phyloP scores from a whole-genome alignment of 2,797 vertebrate genomes.

The Lindbergichthys nudifrons region DNA sequence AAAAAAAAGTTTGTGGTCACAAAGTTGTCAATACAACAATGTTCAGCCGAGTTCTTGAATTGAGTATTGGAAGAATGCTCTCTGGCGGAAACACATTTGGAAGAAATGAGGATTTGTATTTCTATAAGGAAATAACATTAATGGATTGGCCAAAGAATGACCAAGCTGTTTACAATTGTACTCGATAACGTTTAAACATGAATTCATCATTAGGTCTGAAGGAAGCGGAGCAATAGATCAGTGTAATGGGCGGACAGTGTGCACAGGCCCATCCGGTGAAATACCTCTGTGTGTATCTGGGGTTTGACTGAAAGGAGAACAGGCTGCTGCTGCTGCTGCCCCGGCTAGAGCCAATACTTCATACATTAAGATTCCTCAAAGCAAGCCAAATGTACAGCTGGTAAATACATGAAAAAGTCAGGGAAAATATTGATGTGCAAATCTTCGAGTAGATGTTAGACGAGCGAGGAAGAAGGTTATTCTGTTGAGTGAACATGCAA shows the following conservation, averaged over 20 bases:
- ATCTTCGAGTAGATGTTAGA: conserved; percentile 15
- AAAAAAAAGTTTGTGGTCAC: conserved; percentile 61
- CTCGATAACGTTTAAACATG: conserved; percentile 61
- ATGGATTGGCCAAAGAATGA: conserved; percentile 63
- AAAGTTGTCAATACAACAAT: conserved; percentile 74
- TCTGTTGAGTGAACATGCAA: conserved; percentile 30
- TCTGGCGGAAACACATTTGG: conserved; percentile 45
- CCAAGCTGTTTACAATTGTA: conserved; percentile 58
- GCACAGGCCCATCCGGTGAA: conserved; percentile 30
- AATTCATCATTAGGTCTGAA: conserved; percentile 69
- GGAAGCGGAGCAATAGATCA: conserved; percentile 61
- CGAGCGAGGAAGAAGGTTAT: conserved; percentile 15
- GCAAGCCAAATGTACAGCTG: conserved; percentile 31
- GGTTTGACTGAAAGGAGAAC: conserved; percentile 29
- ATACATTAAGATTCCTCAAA: conserved; percentile 40
- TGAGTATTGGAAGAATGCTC: conserved; percentile 50
- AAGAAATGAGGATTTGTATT: conserved; percentile 63
- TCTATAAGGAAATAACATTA: conserved; percentile 69
- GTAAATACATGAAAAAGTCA: conserved; percentile 26
- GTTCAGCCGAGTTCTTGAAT: conserved; percentile 57
- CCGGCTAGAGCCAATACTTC: conserved; percentile 13
- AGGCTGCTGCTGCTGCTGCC: conserved; percentile 9
- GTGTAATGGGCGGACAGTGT: conserved; percentile 43
- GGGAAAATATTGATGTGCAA: conserved; percentile 33
- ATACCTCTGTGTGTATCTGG: conserved; percentile 29